Percentiles rank a stretch among this genome's conserved stretches.
Evolutionary conservation across 2,797 vertebrate genomes (phyloP).

Genomic region (Paedocypris micromegethes): DNA sequence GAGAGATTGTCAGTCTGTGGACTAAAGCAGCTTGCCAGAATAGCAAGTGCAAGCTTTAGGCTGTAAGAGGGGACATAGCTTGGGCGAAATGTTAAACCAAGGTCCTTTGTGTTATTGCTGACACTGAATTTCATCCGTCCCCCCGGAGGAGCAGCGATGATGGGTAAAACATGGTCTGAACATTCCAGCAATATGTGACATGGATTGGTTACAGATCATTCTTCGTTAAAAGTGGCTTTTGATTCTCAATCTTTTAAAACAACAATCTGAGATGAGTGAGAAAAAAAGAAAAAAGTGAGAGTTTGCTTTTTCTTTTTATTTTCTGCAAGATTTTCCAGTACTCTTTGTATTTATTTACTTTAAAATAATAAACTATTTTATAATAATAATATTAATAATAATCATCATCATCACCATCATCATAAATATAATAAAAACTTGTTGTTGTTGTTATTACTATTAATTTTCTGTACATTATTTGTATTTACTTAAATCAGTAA

Average conservation of each 20-base stretch:
- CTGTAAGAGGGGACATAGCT: conserved; percentile 47
- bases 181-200: conserved; percentile 41
- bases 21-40: conserved; percentile 53
- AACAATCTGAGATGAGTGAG: too few relatives aligned
- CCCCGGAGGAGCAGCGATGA: conserved; percentile 43
- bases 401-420: too few relatives aligned
- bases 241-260: conserved; percentile 1
- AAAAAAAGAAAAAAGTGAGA: too few relatives aligned
- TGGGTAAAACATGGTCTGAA: conserved; percentile 45
- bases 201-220: background rate
- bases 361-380: too few relatives aligned
- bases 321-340: too few relatives aligned
- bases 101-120: conserved; percentile 65
- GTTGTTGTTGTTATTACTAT: too few relatives aligned
- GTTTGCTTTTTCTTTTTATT: too few relatives aligned
- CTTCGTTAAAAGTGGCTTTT: conserved; percentile 12
- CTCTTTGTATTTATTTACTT: too few relatives aligned
- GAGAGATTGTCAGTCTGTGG: conserved; percentile 50
- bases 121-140: conserved; percentile 54
- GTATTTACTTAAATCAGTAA: too few relatives aligned
- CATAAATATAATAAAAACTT: too few relatives aligned
- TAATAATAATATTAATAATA: too few relatives aligned
- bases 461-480: too few relatives aligned
- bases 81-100: conserved; percentile 62
- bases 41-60: conserved; percentile 52